These are phyloP conservation scores for Helobdella robusta DNA, from an alignment of 2,888 invertebrate species.

Conservation along the genomic window DNA sequence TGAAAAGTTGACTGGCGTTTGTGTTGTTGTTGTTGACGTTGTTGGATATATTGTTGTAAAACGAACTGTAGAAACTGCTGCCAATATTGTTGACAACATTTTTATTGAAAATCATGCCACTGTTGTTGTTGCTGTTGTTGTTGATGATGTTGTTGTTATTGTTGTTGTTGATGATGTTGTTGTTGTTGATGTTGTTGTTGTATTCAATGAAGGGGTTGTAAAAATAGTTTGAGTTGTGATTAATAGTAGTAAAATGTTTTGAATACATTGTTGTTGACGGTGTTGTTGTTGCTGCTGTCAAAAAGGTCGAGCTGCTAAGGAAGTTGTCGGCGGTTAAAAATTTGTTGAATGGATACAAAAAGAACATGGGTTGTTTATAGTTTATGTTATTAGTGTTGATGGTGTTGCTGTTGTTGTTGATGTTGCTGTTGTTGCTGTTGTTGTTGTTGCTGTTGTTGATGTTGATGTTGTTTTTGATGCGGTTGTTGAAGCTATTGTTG, in stretches of 20 bases:
- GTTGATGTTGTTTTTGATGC: background rate
- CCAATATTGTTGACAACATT: background rate
- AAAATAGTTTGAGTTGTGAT: too few relatives aligned
- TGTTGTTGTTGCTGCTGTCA: background rate
- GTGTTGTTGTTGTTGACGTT: too few relatives aligned
- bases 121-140: background rate
- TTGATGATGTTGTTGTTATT: background rate
- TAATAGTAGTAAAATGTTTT: too few relatives aligned
- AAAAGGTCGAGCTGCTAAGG: slow-evolving; percentile 4
- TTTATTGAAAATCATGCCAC: background rate
- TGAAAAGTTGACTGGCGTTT: too few relatives aligned
- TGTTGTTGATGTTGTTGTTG: background rate
- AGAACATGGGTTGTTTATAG: background rate
- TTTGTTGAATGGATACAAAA: too few relatives aligned
- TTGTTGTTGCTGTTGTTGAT: background rate
- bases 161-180: background rate
- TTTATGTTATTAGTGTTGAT: background rate
- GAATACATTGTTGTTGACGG: background rate
- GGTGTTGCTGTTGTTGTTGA: slow-evolving; percentile 4
- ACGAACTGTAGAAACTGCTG: background rate
- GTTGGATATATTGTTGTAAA: too few relatives aligned
- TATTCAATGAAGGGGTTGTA: background rate
- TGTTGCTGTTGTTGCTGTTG: background rate
- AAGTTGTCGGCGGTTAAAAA: background rate
- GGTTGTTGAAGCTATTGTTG: background rate